Percentiles rank a stretch among this genome's conserved stretches.
Evolutionary conservation across 2,888 invertebrate genomes (phyloP).

Genomic region (Sinohyriopsis cumingii): DNA sequence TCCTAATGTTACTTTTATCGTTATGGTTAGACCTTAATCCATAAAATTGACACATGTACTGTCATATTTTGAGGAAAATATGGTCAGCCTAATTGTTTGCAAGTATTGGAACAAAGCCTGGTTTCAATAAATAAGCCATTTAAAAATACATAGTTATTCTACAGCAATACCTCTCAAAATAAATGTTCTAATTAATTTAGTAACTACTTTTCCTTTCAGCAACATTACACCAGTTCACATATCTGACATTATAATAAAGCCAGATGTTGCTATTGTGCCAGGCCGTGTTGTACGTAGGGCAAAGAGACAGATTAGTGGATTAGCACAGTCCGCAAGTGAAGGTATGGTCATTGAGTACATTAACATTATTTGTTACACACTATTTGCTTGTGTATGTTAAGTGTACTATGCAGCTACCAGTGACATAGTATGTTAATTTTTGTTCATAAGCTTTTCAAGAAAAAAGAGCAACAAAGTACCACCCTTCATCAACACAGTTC

Average conservation of each 20-base stretch:
- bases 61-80: no score
- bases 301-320: slow-evolving; percentile 52
- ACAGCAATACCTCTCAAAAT: no score
- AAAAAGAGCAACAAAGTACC: not conserved
- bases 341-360: slow-evolving; percentile 9
- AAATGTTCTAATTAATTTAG: not conserved
- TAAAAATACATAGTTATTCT: no score
- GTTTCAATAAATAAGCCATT: no score
- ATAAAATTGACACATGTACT: no score
- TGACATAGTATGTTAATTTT: not conserved
- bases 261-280: slow-evolving; percentile 45
- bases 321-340: slow-evolving; percentile 25
- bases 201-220: not conserved
- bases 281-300: slow-evolving; percentile 61
- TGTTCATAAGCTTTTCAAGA: not conserved
- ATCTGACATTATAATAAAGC: slow-evolving; percentile 49
- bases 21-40: no score
- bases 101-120: no score
- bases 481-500: no score
- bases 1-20: no score
- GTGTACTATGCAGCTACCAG: not conserved
- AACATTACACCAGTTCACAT: slow-evolving; percentile 51
- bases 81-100: no score
- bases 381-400: no score
- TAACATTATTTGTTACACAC: no score